phyloP scores from a whole-genome alignment of 1,140 invertebrate species.

The Kradibia gibbosae region DNA sequence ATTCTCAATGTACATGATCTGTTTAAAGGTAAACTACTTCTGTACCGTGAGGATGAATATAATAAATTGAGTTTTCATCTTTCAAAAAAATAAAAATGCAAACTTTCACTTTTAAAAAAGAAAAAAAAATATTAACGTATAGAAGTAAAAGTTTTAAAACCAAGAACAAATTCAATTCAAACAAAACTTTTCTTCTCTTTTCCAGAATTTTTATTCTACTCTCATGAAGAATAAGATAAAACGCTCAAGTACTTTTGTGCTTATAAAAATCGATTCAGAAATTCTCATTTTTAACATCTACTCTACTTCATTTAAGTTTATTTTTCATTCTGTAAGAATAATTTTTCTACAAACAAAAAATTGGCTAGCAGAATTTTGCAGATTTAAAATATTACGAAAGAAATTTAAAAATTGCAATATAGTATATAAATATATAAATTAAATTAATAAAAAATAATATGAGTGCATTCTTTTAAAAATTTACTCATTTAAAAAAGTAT shows the following conservation, averaged over 20 bases:
- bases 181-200: background rate
- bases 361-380: background rate
- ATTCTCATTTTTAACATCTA: conserved; percentile 21
- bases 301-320: conserved; percentile 11
- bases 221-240: background rate
- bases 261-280: conserved; percentile 14
- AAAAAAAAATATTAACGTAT: background rate
- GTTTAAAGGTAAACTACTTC: background rate
- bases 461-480: too few relatives aligned
- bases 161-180: conserved; percentile 15
- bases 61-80: background rate
- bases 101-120: background rate
- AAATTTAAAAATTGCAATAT: too few relatives aligned
- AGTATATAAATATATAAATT: too few relatives aligned
- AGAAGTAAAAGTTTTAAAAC: conserved; percentile 3
- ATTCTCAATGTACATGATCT: background rate
- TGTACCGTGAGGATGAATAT: background rate
- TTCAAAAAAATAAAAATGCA: background rate
- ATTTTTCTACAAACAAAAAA: conserved; percentile 9
- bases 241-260: background rate
- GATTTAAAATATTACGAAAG: too few relatives aligned
- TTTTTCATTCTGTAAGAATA: conserved; percentile 18
- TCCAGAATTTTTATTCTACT: background rate
- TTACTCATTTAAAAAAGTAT: too few relatives aligned
- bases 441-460: too few relatives aligned